Percentiles rank a stretch among this genome's conserved stretches.
Evolutionary conservation across 1,140 invertebrate genomes (phyloP).

Genomic region (Hylaeus anthracinus): DNA sequence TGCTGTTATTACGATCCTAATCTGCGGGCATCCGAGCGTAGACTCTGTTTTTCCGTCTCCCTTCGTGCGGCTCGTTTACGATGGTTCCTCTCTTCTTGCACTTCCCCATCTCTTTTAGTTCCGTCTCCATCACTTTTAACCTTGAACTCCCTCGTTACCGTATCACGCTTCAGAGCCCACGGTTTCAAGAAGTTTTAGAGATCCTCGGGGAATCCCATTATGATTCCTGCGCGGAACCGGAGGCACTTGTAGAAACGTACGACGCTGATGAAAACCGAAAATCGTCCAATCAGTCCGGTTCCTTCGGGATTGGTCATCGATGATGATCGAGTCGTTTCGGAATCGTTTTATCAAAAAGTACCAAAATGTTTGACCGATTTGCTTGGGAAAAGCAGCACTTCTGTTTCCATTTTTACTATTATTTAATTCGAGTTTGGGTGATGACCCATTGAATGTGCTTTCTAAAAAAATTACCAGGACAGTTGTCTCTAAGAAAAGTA

Average conservation of each 20-base stretch:
- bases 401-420: too few species aligned
- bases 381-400: too few species aligned
- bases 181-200: conserved; percentile 65
- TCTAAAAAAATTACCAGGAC: too few species aligned
- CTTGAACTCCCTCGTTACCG: conserved; percentile 67
- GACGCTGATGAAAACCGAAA: conserved; percentile 34
- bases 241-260: conserved; percentile 51
- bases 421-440: too few species aligned
- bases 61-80: conserved; percentile 16
- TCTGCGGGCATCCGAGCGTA: conserved; percentile 32
- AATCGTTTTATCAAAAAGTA: conserved; percentile 17
- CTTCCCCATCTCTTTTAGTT: conserved; percentile 26
- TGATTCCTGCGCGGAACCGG: conserved; percentile 51
- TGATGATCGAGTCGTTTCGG: conserved; percentile 22
- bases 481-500: too few species aligned
- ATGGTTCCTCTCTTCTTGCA: conserved; percentile 6
- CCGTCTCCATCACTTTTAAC: conserved; percentile 62
- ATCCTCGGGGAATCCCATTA: conserved; percentile 65
- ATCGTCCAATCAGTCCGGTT: conserved; percentile 24
- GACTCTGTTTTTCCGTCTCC: not conserved
- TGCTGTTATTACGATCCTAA: conserved; percentile 46
- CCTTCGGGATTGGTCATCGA: not conserved
- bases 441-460: too few species aligned
- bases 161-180: conserved; percentile 63
- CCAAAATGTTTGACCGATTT: not conserved